Percentiles rank a stretch among this genome's conserved stretches.
Conservation (phyloP, 2,888 invertebrate species). For the Troglohyphantes excavatus region DNA sequence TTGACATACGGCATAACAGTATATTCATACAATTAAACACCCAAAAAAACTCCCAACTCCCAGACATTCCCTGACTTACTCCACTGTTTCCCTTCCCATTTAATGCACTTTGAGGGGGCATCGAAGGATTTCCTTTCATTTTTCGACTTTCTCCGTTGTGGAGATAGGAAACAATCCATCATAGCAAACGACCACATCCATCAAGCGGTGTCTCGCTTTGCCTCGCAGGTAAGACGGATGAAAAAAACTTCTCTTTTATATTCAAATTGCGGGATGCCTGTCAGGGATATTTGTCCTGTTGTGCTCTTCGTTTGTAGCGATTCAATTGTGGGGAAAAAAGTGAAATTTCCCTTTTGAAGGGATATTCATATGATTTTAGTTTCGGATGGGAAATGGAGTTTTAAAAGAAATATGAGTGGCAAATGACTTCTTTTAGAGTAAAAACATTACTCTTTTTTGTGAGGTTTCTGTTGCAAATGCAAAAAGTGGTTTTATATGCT, state of each 20-base stretch:
- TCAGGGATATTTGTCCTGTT: constrained; percentile 7
- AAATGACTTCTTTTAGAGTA: no score
- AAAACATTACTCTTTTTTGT: no score
- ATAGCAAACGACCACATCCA: constrained; percentile 63
- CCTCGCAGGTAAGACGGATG: constrained; percentile 50
- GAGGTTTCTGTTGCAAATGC: no score
- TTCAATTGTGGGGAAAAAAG: not conserved
- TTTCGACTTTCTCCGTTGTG: constrained; percentile 11
- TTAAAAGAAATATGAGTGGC: not conserved
- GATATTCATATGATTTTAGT: not conserved
- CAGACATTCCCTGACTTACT: not conserved
- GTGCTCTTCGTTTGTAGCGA: not conserved
- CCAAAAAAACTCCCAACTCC: no score
- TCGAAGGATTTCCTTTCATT: not conserved
- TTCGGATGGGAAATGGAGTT: not conserved
- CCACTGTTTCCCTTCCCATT: not conserved
- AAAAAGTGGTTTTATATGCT: no score
- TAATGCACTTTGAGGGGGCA: constrained; percentile 48
- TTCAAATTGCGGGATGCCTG: constrained; percentile 32
- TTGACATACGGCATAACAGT: no score
- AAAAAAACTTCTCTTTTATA: constrained; percentile 16
- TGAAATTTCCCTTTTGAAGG: not conserved
- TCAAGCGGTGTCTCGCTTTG: constrained; percentile 52
- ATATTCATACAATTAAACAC: no score
- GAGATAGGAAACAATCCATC: constrained; percentile 66